Evolutionary conservation across 2,113 vertebrate genomes (phyloP), one percentile per base, ranked within the genome.

Genomic region (Sebastes fasciatus): DNA sequence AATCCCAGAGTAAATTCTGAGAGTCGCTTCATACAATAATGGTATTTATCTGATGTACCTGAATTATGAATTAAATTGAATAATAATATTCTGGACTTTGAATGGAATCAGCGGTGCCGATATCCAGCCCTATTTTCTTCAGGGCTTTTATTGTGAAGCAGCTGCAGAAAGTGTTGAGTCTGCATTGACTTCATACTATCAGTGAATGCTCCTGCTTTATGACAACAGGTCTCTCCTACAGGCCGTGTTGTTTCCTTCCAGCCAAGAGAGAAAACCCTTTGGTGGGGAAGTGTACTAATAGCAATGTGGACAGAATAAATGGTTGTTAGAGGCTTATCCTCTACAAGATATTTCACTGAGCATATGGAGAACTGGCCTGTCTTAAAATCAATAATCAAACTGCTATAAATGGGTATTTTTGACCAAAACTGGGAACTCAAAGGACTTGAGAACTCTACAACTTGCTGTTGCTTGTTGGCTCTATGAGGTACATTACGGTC

Each of bases 401-500:
- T 54, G 0, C 4, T 17, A 60, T 14, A 10, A 73, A 45, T 40
- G 5, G 4, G 6, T 46, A 52, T 77, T 74, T 80, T 55, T 23
- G 6, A 66, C 23, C 43, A 65, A 79, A 21, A 6, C n/a, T 48
- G 34, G 46, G 17, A 49, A 55, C 54, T 70, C 34, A 51, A 54
- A 71, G 49, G 57, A 45, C 51, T 57, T 0, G 42, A 61, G 54
- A 46, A 23, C 34, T 78, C 42, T 1, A 46, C 5, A 43, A 80
- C 79, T 51, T 70, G 75, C 84, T 48, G 75, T 60, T 57, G 69
- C 84, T 76, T 79, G 76, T 76, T 67, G 80, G 60, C 66, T 80
- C 57, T n/a, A 57, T 10, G 76, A 89, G 88, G 80, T 79, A 76
- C 68, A 83, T 84, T 78, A 82, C 83, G 87, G 91, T 89, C 87